Base-by-base conservation (phyloP, 2,888 invertebrate genomes). In the Elysia crispata region DNA sequence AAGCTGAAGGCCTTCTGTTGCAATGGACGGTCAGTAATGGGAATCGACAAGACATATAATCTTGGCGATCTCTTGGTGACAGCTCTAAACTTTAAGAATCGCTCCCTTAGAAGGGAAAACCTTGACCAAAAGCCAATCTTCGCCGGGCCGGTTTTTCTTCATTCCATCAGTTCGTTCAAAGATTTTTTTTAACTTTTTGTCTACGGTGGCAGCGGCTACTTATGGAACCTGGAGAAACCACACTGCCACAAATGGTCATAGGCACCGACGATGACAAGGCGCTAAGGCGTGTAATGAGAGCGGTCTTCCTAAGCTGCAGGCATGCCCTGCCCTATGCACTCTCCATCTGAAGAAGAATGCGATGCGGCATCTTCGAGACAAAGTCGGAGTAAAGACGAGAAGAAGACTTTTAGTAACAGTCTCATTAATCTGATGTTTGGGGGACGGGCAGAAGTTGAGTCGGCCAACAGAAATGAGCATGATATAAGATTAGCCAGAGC, bases 1-100 rank as follows among this genome's bases (percentile, higher is more conserved):
- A 70, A 70, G 30, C 70, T 70, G 41, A 70, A 70, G 70, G 70
- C 33, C 70, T 70, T 41, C 70, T 70, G 70, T n/a, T 70, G 70
- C 70, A 70, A 70, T 41, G 70, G 33, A 31, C 33, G 70, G 70
- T 33, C 70, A 70, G 70, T 70, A 69, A 23, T 69, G 69, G 69
- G n/a, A 69, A 69, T 69, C 31, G 69, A 69, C 69, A 69, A 69
- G 69, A 69, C 69, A 69, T 69, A 41, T 66, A 66, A 66, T 70
- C 31, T 70, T 70, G 70, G 70, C 70, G 70, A 70, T 70, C 30
- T 70, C 31, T 70, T 70, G 70, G 41, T 70, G 70, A 70, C 31
- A 70, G 70, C 41, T 31, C 31, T 31, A 70, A 70, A 70, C 70
- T 70, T 70, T 13, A 41, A 70, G 70, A 70, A 70, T n/a, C n/a